Evolutionary conservation across 2,888 invertebrate genomes (phyloP).

Genomic region (Lordiphosa fenestrarum): DNA sequence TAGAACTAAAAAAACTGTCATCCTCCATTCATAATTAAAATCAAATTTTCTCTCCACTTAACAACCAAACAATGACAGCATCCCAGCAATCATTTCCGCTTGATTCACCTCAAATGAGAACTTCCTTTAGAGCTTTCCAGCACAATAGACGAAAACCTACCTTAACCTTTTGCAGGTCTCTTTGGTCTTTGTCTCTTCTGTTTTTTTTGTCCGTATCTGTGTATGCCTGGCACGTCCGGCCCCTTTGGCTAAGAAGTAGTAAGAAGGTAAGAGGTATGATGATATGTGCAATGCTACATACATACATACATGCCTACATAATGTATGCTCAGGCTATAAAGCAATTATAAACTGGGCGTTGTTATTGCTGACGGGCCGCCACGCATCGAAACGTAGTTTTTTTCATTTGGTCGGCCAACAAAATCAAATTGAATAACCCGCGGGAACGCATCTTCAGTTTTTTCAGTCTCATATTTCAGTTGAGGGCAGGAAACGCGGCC

Average conservation of each 20-base stretch:
- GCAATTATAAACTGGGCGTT: conserved; percentile 73
- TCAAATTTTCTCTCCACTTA: no score
- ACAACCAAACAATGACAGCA: no score
- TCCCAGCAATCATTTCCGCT: no score
- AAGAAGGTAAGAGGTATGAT: conserved; percentile 20
- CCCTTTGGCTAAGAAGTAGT: conserved; percentile 37
- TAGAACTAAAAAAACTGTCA: no score
- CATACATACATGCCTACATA: conserved; percentile 27
- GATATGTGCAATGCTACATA: conserved; percentile 10
- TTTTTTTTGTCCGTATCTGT: conserved; percentile 7
- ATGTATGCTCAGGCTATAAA: conserved; percentile 57
- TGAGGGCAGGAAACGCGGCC: conserved; percentile 37
- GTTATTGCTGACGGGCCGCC: conserved; percentile 27
- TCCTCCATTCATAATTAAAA: no score
- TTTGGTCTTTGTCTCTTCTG: conserved; percentile 15
- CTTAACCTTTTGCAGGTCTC: conserved; percentile 3
- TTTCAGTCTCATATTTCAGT: conserved; percentile 54
- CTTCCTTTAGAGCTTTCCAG: no score
- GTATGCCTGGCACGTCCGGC: conserved; percentile 51
- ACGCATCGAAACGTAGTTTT: conserved; percentile 8
- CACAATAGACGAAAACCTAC: not conserved
- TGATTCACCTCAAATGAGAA: no score
- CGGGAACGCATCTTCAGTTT: conserved; percentile 21
- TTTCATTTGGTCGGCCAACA: not conserved
- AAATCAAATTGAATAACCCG: conserved; percentile 40